phyloP scores from a whole-genome alignment of 2,113 vertebrate genomes.

The Ctenodactylus gundi region DNA sequence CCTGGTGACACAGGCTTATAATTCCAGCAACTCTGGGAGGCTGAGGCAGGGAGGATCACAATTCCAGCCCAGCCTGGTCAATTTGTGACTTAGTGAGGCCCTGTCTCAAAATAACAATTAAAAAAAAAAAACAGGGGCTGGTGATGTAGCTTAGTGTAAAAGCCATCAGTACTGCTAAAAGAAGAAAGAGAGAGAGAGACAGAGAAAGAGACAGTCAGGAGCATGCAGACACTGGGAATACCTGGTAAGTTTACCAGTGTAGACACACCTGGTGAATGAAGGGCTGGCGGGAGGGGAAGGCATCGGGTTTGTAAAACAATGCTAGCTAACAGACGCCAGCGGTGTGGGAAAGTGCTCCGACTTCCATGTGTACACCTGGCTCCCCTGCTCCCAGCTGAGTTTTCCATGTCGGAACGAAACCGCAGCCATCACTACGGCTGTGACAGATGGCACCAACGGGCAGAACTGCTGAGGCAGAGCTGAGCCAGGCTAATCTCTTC shows the following conservation, averaged over 20 bases:
- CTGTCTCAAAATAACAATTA: too few relatives aligned
- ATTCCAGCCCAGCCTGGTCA: too few relatives aligned
- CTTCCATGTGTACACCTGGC: not conserved
- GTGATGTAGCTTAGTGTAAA: too few relatives aligned
- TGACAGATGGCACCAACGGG: not conserved
- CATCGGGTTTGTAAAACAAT: not conserved
- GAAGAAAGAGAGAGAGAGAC: too few relatives aligned
- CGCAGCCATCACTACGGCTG: not conserved
- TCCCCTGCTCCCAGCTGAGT: not conserved
- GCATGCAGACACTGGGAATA: not conserved
- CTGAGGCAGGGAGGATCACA: too few relatives aligned
- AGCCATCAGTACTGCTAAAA: too few relatives aligned
- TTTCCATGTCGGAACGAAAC: not conserved
- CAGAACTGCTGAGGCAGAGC: not conserved
- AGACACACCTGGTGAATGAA: too few relatives aligned
- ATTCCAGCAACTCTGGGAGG: too few relatives aligned
- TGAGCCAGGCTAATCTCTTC: not conserved
- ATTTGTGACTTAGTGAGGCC: too few relatives aligned
- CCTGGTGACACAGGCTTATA: too few relatives aligned
- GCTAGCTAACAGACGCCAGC: not conserved
- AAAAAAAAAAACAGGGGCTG: too few relatives aligned
- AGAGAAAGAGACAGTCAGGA: too few relatives aligned
- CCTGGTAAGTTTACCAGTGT: not conserved
- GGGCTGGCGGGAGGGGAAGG: not conserved
- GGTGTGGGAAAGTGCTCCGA: not conserved